Conservation (phyloP, 2,888 invertebrate species). For the Troglohyphantes excavatus region DNA sequence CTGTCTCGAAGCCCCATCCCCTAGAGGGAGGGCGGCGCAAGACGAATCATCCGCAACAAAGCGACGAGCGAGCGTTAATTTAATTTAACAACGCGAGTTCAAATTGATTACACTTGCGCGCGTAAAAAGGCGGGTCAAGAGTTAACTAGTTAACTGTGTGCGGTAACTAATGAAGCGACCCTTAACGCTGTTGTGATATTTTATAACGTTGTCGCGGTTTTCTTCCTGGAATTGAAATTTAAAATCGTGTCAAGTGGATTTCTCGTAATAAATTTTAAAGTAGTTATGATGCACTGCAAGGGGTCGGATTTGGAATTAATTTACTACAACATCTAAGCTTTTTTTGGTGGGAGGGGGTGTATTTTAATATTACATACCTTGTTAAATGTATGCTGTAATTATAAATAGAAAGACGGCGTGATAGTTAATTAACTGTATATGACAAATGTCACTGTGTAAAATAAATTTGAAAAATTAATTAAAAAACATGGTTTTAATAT, state of each 20-base stretch:
- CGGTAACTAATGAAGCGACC: not conserved
- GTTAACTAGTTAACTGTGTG: slow-evolving; percentile 7
- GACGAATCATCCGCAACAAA: slow-evolving; percentile 15
- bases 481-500: too few relatives aligned
- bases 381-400: too few relatives aligned
- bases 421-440: too few relatives aligned
- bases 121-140: slow-evolving; percentile 16
- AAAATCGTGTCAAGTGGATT: not conserved
- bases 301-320: too few relatives aligned
- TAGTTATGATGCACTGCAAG: too few relatives aligned
- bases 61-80: slow-evolving; percentile 24
- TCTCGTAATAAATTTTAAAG: not conserved
- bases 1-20: slow-evolving; percentile 11
- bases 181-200: not conserved
- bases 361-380: too few relatives aligned
- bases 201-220: not conserved
- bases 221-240: slow-evolving; percentile 15
- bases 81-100: slow-evolving; percentile 41
- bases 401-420: too few relatives aligned
- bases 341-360: too few relatives aligned
- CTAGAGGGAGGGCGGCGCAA: not conserved
- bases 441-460: too few relatives aligned
- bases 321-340: too few relatives aligned
- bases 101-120: slow-evolving; percentile 30
- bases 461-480: too few relatives aligned